phyloP scores from a whole-genome alignment of 1,140 invertebrate species.

The Drosophila funebris region DNA sequence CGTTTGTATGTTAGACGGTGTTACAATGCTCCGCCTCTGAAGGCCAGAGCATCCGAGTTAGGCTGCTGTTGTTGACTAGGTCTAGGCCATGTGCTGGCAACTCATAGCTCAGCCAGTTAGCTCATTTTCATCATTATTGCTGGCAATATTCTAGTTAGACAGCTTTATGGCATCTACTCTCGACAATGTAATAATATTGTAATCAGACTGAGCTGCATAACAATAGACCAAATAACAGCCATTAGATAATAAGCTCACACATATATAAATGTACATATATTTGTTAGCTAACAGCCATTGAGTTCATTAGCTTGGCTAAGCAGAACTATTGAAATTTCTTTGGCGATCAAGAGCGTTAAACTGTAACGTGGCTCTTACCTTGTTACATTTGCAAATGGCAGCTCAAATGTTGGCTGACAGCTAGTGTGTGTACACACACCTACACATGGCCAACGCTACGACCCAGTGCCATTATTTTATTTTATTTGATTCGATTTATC shows the following conservation, averaged over 20 bases:
- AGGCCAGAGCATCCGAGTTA: conserved; percentile 10
- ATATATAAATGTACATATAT: conserved; percentile 19
- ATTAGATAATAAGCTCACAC: conserved; percentile 36
- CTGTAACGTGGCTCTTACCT: conserved; percentile 25
- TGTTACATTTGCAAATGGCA: conserved; percentile 45
- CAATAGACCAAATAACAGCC: conserved; percentile 39
- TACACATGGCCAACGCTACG: conserved; percentile 1
- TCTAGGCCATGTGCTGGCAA: conserved; percentile 17
- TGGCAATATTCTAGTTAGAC: conserved; percentile 33
- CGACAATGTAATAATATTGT: conserved; percentile 36
- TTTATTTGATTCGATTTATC: conserved; percentile 63
- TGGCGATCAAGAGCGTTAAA: conserved; percentile 30
- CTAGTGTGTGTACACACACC: conserved; percentile 3
- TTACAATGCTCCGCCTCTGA: conserved; percentile 6
- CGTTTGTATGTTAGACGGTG: conserved; percentile 21
- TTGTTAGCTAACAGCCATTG: conserved; percentile 26
- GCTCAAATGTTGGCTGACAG: conserved; percentile 42
- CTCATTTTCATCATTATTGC: conserved; percentile 41
- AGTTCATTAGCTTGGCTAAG: conserved; percentile 17
- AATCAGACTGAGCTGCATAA: conserved; percentile 26
- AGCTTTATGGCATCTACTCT: conserved; percentile 14
- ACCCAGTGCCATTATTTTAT: conserved; percentile 33
- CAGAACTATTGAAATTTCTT: conserved; percentile 21
- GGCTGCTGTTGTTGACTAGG: not conserved
- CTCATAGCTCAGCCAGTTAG: conserved; percentile 35